Conservation (phyloP, 2,797 vertebrate species). For the Oreochromis mossambicus region DNA sequence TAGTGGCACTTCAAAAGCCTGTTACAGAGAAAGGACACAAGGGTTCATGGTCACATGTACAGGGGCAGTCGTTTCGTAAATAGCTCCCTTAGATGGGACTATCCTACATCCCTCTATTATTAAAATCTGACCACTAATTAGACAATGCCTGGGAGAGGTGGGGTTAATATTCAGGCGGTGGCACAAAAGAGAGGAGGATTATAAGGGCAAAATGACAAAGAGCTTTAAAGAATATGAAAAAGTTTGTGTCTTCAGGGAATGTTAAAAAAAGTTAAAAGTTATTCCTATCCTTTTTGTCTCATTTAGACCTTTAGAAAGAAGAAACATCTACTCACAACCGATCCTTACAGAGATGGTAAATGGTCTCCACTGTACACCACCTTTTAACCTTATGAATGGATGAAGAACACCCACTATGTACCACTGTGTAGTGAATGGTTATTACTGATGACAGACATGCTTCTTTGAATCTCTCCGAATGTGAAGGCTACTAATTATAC, state of each 20-base stretch:
- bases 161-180: neutral
- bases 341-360: neutral
- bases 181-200: neutral
- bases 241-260: neutral
- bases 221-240: neutral
- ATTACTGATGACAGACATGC: neutral
- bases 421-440: neutral
- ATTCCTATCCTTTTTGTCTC: neutral
- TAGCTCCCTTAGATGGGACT: neutral
- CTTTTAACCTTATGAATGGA: neutral
- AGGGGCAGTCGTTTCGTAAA: slow-evolving; percentile 9
- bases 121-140: slow-evolving; percentile 26
- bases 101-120: neutral
- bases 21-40: neutral
- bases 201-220: neutral
- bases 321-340: neutral
- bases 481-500: neutral
- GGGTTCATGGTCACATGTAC: neutral
- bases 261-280: neutral
- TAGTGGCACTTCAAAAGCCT: neutral
- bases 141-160: neutral
- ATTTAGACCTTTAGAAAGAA: neutral
- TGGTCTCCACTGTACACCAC: neutral
- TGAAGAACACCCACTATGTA: neutral
- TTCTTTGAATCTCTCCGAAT: neutral